A percentile compares a stretch with the other conserved stretches of the same genome.
phyloP scores from a whole-genome alignment of 2,113 vertebrate species.

The Lates calcarifer region DNA sequence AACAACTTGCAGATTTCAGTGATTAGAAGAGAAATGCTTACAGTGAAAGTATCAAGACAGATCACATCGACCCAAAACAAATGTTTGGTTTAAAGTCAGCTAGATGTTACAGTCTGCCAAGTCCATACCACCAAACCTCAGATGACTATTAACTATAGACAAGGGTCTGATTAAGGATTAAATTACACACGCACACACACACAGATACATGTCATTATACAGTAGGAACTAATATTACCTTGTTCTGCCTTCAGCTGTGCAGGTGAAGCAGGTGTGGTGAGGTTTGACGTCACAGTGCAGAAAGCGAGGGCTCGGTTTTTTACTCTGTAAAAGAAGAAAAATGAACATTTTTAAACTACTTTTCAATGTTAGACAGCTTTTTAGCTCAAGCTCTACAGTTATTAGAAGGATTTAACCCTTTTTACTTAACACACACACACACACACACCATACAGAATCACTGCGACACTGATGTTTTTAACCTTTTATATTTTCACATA shows the following conservation, averaged over 20 bases:
- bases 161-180: not conserved
- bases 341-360: slow-evolving; percentile 19
- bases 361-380: not conserved
- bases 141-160: not conserved
- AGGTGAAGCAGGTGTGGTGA: slow-evolving; percentile 41
- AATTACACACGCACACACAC: not conserved
- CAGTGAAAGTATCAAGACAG: not conserved
- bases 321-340: slow-evolving; percentile 30
- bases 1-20: not conserved
- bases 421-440: not conserved
- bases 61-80: not conserved
- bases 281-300: slow-evolving; percentile 29
- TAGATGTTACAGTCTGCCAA: not conserved
- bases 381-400: not conserved
- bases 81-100: not conserved
- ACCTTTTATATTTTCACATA: slow-evolving; percentile 15
- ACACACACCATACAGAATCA: not conserved
- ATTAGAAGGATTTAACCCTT: not conserved
- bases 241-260: slow-evolving; percentile 39
- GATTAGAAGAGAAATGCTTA: not conserved
- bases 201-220: not conserved
- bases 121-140: not conserved
- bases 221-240: slow-evolving; percentile 34
- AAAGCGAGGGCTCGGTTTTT: slow-evolving; percentile 21
- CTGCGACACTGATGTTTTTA: not conserved